Conservation (phyloP, 1,140 invertebrate genomes). For the Andrena cerasifolii region DNA sequence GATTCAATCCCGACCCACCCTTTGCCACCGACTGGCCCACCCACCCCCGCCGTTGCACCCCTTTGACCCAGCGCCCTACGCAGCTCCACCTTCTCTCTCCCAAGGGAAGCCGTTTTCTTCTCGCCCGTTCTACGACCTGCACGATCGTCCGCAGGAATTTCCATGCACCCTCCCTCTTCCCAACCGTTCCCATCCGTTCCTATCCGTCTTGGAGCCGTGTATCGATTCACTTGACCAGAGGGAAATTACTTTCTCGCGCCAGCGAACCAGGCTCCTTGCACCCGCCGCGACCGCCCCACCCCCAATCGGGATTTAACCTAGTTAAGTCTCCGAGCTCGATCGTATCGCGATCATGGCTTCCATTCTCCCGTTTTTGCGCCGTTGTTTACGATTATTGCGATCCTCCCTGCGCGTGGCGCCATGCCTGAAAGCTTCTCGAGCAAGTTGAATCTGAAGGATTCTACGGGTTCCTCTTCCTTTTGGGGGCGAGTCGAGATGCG, state of each 20-base stretch:
- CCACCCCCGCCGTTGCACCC: conserved; percentile 9
- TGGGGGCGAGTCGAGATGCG: no score
- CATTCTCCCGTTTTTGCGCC: background rate
- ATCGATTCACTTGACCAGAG: conserved; percentile 30
- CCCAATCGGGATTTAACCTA: conserved; percentile 9
- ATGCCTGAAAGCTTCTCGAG: background rate
- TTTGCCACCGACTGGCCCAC: conserved; percentile 40
- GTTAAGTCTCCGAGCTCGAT: background rate
- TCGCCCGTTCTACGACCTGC: background rate
- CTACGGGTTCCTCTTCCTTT: no score
- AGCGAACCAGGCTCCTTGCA: background rate
- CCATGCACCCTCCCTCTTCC: conserved; percentile 19
- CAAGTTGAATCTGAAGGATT: no score
- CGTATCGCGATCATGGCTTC: background rate
- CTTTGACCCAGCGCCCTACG: conserved; percentile 43
- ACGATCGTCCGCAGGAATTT: conserved; percentile 39
- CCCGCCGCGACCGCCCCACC: no score
- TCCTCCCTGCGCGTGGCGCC: background rate
- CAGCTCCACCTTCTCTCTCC: conserved; percentile 13
- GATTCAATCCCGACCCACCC: conserved; percentile 56
- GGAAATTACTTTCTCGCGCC: conserved; percentile 34
- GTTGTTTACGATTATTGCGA: background rate
- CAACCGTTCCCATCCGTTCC: background rate
- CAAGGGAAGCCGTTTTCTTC: conserved; percentile 11
- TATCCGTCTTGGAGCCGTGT: background rate